Evolutionary conservation across 2,888 invertebrate genomes (phyloP).

Genomic region (Heteromyza rotundicornis): DNA sequence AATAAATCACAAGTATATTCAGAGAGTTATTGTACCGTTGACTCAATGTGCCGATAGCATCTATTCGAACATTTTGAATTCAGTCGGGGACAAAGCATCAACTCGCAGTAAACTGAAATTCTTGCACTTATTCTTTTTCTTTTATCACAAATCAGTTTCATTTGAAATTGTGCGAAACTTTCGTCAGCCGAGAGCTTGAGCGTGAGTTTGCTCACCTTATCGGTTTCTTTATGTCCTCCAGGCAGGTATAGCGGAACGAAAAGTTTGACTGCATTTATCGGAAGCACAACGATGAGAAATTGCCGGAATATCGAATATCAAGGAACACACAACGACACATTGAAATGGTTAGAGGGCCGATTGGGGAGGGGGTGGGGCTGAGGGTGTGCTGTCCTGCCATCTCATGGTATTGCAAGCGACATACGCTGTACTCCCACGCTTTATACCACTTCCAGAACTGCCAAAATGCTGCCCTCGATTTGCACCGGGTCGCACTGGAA

Average conservation of each 20-base stretch:
- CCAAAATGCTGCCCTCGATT: too few relatives aligned
- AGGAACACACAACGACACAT: too few relatives aligned
- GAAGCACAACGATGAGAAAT: not conserved
- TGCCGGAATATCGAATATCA: not conserved
- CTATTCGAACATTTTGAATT: too few relatives aligned
- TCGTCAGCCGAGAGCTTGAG: not conserved
- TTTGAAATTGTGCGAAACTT: constrained; percentile 10
- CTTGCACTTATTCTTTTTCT: not conserved
- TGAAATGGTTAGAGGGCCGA: too few relatives aligned
- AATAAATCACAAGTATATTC: too few relatives aligned
- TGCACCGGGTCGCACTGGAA: not conserved
- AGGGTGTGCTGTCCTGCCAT: not conserved
- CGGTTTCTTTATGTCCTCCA: constrained; percentile 11
- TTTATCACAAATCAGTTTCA: constrained; percentile 7
- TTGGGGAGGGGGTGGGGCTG: not conserved
- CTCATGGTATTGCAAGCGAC: too few relatives aligned
- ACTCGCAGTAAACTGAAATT: too few relatives aligned
- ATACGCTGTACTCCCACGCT: too few relatives aligned
- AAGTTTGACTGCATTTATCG: constrained; percentile 13
- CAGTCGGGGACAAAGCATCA: too few relatives aligned
- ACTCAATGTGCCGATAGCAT: too few relatives aligned
- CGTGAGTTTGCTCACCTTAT: constrained; percentile 13
- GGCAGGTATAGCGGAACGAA: not conserved
- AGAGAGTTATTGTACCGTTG: too few relatives aligned
- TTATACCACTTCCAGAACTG: too few relatives aligned